These are phyloP conservation scores for Cynocephalus volans DNA, from an alignment of 2,113 vertebrate genomes.

Conservation along the genomic window DNA sequence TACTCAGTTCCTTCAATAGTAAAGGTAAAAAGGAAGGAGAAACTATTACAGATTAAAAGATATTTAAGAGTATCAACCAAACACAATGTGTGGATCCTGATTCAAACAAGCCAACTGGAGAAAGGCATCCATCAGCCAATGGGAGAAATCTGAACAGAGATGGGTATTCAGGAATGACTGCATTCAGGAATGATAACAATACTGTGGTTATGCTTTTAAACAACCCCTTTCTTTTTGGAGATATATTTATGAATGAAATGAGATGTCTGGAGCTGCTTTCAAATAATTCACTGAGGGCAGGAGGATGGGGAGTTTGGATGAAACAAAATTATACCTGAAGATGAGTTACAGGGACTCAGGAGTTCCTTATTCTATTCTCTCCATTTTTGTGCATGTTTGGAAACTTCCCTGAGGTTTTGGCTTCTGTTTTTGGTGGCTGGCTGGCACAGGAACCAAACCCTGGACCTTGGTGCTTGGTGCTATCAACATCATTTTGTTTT, in stretches of 20 bases:
- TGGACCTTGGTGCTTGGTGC: no score
- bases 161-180: rapidly evolving
- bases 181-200: rapidly evolving
- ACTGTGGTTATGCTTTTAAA: rapidly evolving
- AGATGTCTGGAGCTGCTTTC: neutral
- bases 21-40: neutral
- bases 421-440: no score
- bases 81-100: neutral
- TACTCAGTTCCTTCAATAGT: neutral
- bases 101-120: neutral
- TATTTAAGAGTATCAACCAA: neutral
- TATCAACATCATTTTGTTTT: no score
- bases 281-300: neutral
- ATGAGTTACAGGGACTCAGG: neutral
- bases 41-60: neutral
- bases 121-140: neutral
- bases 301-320: rapidly evolving
- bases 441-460: no score
- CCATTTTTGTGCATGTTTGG: neutral
- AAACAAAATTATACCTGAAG: neutral
- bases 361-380: neutral
- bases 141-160: neutral
- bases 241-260: neutral
- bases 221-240: neutral
- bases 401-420: neutral